Percentiles rank a stretch among this genome's conserved stretches.
These are phyloP conservation scores for Pogonocherus hispidulus DNA, from an alignment of 2,888 invertebrate species.

Conservation along the genomic window DNA sequence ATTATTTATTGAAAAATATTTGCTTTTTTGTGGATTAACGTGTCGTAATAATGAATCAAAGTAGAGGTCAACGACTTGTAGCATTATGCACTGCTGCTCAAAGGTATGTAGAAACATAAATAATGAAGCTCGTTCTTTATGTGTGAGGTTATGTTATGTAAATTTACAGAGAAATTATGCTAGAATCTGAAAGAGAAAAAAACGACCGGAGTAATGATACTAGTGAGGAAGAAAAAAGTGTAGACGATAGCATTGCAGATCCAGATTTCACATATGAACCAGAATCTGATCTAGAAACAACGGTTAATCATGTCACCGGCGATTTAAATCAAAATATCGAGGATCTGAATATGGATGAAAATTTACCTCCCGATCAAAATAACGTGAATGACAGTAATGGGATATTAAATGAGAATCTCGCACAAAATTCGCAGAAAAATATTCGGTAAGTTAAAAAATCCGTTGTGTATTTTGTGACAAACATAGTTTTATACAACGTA, in stretches of 20 bases:
- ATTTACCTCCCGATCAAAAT: no score
- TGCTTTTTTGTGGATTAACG: neutral
- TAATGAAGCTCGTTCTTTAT: neutral
- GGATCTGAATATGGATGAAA: no score
- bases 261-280: conserved; percentile 13
- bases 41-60: conserved; percentile 2
- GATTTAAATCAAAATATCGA: no score
- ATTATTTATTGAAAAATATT: conserved; percentile 1
- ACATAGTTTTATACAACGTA: no score
- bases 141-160: neutral
- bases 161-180: neutral
- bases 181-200: neutral
- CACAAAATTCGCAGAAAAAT: neutral
- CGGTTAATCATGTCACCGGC: conserved; percentile 10
- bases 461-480: no score
- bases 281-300: conserved; percentile 7
- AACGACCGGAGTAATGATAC: neutral
- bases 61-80: neutral
- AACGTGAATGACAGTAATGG: neutral
- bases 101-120: no score
- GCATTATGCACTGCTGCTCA: no score
- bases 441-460: no score
- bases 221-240: conserved; percentile 2
- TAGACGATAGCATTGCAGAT: conserved; percentile 17
- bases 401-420: neutral